Evolutionary conservation across 1,140 invertebrate genomes (phyloP), one percentile per base, ranked within the genome.

Genomic region (Centruroides sculpturatus): DNA sequence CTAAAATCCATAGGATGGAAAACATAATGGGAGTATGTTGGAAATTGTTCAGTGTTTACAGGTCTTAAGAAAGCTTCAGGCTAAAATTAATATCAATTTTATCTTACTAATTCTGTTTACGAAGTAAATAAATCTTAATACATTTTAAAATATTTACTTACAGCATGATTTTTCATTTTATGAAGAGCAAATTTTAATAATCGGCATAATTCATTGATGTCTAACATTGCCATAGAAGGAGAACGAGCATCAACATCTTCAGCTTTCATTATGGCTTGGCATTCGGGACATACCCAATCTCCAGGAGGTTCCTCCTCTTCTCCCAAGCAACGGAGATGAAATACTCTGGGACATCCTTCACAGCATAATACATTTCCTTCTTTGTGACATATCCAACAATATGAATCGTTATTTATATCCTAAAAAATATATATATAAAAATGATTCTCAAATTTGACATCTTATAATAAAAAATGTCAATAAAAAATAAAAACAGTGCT

Each of bases 261-360:
- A 34, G 87, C 85, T 71, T 82, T 80, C 67, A 91, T 78, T 57
- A 90, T 82, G 51, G 80, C 75, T 64, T 84, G 77, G 74, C 91
- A 96, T 73, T 95, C 91, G 1, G 85, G 83, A 71, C 92, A 96
- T 48, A 89, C 81, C 88, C 90, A 94, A 55, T 82, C 79, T 34
- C 81, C 74, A 5, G 80, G 73, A 35, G 76, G 73, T 8, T 79
- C 80, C 9, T 6, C 6, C 5, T 65, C 61, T 23, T 65, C 55
- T 7, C 55, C 58, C 36, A 48, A 49, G 75, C 91, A 95, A 69
- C 82, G 85, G 4, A 78, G 76, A 75, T 95, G 92, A 75, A 82
- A 94, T 1, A 85, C 83, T 9, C 91, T 77, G n/a, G 87, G 85
- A 74, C 91, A 96, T 36, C 84, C 82, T 62, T 83, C 84, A 72